Evolutionary conservation across 2,113 vertebrate genomes (phyloP), one percentile per base, ranked within the genome.

Genomic region (Mola mola): DNA sequence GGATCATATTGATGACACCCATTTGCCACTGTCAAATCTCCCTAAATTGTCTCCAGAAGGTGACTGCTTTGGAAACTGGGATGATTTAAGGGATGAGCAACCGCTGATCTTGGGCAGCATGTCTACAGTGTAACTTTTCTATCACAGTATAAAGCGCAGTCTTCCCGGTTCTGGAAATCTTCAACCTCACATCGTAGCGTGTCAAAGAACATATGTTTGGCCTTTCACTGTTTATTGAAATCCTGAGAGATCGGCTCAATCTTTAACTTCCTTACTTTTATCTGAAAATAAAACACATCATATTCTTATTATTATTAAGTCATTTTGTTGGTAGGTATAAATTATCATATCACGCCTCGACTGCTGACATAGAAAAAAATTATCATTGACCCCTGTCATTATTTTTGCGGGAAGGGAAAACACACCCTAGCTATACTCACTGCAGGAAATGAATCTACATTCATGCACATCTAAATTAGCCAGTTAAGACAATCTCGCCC

Each of bases 401-500:
- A 83, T 83, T 81, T 87, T 84, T 72, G 64, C 33, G 17, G 72
- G 29, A 41, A 41, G 63, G 28, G 21, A 66, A 78, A 66, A 86
- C 72, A 74, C 81, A 77, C 93, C 90, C 92, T 86, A 89, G 92
- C 94, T 91, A 91, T 91, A 90, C 91, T 93, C 91, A 92, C 90
- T 91, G 93, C 92, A 92, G 93, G 68, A 95, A 95, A 95, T 94
- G 93, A 96, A 95, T 94, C 95, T 92, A 94, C 93, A 95, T 93
- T 94, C 93, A 92, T 93, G 94, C 94, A 95, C 94, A 95, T 94
- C 93, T 93, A 96, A 97, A 97, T 95, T 92, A 95, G 94, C 94
- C 94, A 93, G 92, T 95, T 94, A 96, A 95, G 94, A 94, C 96
- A 95, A 95, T 94, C 93, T 92, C 91, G 61, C 92, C 93, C 94